Evolutionary conservation across 2,113 vertebrate species (phyloP).

Genomic region (Oryzias melastigma): DNA sequence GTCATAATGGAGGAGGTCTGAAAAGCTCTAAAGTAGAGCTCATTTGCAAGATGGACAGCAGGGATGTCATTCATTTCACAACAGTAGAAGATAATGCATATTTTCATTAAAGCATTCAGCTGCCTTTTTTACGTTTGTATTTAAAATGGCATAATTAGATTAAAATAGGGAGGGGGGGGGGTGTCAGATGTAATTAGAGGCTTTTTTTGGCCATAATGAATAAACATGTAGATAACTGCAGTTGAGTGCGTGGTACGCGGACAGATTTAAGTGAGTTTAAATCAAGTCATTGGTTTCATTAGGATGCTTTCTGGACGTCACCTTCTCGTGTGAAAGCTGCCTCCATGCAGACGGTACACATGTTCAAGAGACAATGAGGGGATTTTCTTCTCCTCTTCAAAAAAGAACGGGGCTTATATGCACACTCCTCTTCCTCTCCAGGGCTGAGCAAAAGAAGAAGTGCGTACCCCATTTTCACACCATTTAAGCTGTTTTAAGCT

Average conservation of each 20-base stretch:
- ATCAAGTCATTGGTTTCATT: constrained; percentile 19
- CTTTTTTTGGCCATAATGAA: constrained; percentile 39
- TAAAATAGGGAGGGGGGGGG: constrained; percentile 54
- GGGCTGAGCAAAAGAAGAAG: constrained; percentile 16
- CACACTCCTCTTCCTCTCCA: constrained; percentile 6
- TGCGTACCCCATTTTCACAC: constrained; percentile 5
- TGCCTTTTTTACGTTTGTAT: constrained; percentile 42
- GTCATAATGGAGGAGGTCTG: constrained; percentile 7
- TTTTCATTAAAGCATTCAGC: constrained; percentile 45
- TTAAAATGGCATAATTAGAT: constrained; percentile 61
- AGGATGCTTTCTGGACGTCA: constrained; percentile 8
- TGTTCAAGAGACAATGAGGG: constrained; percentile 1
- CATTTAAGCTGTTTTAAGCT: background rate
- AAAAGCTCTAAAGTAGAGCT: constrained; percentile 21
- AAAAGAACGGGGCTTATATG: constrained; percentile 6
- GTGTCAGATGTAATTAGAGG: constrained; percentile 58
- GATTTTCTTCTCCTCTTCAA: constrained; percentile 19
- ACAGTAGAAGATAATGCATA: constrained; percentile 28
- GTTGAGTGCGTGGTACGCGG: constrained; percentile 3
- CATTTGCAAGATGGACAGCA: constrained; percentile 17
- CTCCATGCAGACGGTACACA: background rate
- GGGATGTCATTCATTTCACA: constrained; percentile 20
- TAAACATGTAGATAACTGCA: constrained; percentile 37
- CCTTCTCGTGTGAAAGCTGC: constrained; percentile 1
- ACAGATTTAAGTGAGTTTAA: background rate